These are phyloP conservation scores for Drosophila nebulosa DNA, from an alignment of 1,140 invertebrate species.

Conservation along the genomic window DNA sequence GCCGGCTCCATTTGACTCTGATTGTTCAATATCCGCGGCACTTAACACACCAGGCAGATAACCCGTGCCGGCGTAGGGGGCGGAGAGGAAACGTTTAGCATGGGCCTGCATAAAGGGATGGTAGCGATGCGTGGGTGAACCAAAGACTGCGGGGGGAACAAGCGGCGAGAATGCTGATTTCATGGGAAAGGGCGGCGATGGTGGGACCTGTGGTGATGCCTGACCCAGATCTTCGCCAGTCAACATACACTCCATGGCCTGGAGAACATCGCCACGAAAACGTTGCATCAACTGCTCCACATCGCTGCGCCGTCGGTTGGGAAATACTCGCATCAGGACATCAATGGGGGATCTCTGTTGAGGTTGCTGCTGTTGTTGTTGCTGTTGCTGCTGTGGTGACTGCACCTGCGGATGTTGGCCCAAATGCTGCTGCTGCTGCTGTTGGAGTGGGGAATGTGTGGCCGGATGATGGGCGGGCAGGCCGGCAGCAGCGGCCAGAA, in stretches of 20 bases:
- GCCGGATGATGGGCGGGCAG: conserved; percentile 61
- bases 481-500: conserved; percentile 67
- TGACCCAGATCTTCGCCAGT: conserved; percentile 83
- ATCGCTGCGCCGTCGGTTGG: conserved; percentile 89
- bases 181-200: conserved; percentile 82
- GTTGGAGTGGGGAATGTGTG: conserved; percentile 45
- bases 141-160: conserved; percentile 82
- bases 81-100: conserved; percentile 87
- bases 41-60: conserved; percentile 89
- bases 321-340: conserved; percentile 90
- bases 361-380: conserved; percentile 76
- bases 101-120: conserved; percentile 82
- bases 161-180: conserved; percentile 89
- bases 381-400: conserved; percentile 42
- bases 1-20: conserved; percentile 65
- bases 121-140: conserved; percentile 80
- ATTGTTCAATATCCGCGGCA: conserved; percentile 82
- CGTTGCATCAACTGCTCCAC: conserved; percentile 91
- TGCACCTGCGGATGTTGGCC: conserved; percentile 73
- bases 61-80: conserved; percentile 90
- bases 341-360: conserved; percentile 87
- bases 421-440: conserved; percentile 72
- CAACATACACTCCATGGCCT: conserved; percentile 94
- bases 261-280: conserved; percentile 91
- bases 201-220: conserved; percentile 64